phyloP scores from a whole-genome alignment of 2,888 invertebrate species.

The Chloroclysta siterata region DNA sequence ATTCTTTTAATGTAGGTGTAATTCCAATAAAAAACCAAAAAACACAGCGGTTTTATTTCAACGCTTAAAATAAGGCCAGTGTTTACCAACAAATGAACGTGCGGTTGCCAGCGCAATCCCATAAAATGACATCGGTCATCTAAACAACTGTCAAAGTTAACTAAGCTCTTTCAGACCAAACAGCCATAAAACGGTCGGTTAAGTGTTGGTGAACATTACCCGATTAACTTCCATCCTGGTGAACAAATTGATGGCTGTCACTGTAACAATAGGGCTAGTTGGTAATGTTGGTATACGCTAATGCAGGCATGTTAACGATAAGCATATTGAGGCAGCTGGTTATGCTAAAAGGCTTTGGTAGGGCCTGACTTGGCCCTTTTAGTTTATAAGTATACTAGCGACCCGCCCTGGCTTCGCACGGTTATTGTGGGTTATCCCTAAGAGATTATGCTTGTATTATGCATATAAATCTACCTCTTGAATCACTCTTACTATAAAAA shows the following conservation, averaged over 20 bases:
- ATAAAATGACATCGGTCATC: background rate
- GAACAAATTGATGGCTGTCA: constrained; percentile 45
- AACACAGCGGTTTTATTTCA: too few relatives aligned
- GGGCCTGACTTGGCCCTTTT: constrained; percentile 19
- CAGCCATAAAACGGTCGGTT: background rate
- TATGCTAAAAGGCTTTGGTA: constrained; percentile 37
- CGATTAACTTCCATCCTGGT: constrained; percentile 38
- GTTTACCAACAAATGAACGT: too few relatives aligned
- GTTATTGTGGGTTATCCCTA: too few relatives aligned
- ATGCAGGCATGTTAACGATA: constrained; percentile 36
- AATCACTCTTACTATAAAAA: too few relatives aligned
- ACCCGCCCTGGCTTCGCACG: too few relatives aligned
- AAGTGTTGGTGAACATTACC: constrained; percentile 5
- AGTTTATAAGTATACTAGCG: background rate
- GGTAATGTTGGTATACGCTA: constrained; percentile 27
- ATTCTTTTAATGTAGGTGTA: too few relatives aligned
- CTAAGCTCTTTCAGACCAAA: background rate
- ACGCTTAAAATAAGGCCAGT: too few relatives aligned
- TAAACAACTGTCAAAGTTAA: background rate
- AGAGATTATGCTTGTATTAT: too few relatives aligned
- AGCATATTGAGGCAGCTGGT: constrained; percentile 33
- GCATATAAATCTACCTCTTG: too few relatives aligned
- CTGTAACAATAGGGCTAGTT: constrained; percentile 37
- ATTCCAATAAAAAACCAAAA: too few relatives aligned
- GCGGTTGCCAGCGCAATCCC: background rate